Base-by-base conservation (phyloP, 2,797 vertebrate genomes). In the Hydrophis major region DNA sequence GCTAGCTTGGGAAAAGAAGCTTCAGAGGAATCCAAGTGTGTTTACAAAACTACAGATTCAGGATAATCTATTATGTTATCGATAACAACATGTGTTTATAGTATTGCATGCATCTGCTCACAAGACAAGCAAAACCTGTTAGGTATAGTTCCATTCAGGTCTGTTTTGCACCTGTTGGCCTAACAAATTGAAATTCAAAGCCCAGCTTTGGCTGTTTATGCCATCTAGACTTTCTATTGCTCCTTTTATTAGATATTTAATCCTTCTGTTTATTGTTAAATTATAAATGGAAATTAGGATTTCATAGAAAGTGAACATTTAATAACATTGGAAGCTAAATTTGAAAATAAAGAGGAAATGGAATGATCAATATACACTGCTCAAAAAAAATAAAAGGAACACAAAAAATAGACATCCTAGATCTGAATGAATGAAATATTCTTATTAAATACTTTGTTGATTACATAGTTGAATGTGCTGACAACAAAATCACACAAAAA, bases 161-260 rank as follows among this genome's bases (percentile, higher is more conserved):
- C 18, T 66, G 74, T 69, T 88, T 66, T 42, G 63, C 55, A 90
- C 50, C 11, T 42, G n/a, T 32, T n/a, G 55, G 53, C 55, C 61
- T 20, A 93, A 59, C 92, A 90, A 16, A 88, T 6, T 69, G 61
- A 88, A 78, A 90, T 53, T 74, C 89, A 90, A 63, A 93, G 28
- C 37, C 25, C 86, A 88, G 42, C 7, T 42, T 60, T 88, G 20
- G 74, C 86, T 90, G 87, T 90, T 91, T 93, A 90, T 59, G 83
- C 89, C 32, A 69, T 56, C 60, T 57, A 57, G 69, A 59, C 32
- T 50, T 93, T 47, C 60, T 42, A 32, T 74, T 88, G 90, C 27
- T 74, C 78, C 59, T 57, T 92, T 42, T 88, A 42, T 90, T 74
- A 42, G 60, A 93, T 86, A 87, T 57, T 27, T 90, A 93, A 90